Base-by-base conservation (phyloP, 2,888 invertebrate species). In the Eristalis pertinax region DNA sequence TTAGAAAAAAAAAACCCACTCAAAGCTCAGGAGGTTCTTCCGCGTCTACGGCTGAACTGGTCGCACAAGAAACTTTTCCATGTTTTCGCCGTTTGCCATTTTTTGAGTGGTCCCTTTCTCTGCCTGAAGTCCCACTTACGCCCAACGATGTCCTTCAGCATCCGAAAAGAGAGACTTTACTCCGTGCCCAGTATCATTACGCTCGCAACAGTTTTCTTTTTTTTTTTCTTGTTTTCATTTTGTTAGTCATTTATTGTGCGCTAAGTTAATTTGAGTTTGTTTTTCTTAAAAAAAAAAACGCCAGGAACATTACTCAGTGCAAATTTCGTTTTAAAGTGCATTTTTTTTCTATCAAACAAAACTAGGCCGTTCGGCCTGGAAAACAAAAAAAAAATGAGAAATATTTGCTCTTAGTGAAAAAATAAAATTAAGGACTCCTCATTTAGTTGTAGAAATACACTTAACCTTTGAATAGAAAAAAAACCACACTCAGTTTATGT, bases 231-330 rank as follows among this genome's bases (percentile, higher is more conserved):
- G 2, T 26, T 4, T 32, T 7, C 7, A 62, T 74, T 69, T 19
- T 41, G 35, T 26, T 11, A 60, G 13, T 10, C 4, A 60, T 32
- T 22, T 41, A 63, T 19, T 63, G 19, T 69, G 22, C 63, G 69
- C 50, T 72, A 38, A 65, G 63, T 41, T 60, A 29, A 43, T 50
- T 50, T 41, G 10, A 60, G 60, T 26, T 56, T 32, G 19, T 65
- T 69, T 56, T 56, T 24, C 26, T 8, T 41, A 19, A 1, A 74
- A 68, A 58, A 13, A 65, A 58, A 65, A 75, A 35, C 15, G 24
- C 24, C 35, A 38, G 43, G 70, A 74, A 62, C 29, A 65, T 75
- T 86, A 86, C 83, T 86, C 83, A 86, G 86, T 86, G 83, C 86
- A 86, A 86, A 86, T 86, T 83, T 78, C 63, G 60, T 82, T 60